phyloP scores from a whole-genome alignment of 53 echinoderm and acorn worm species.

The Temnopleurus reevesii region DNA sequence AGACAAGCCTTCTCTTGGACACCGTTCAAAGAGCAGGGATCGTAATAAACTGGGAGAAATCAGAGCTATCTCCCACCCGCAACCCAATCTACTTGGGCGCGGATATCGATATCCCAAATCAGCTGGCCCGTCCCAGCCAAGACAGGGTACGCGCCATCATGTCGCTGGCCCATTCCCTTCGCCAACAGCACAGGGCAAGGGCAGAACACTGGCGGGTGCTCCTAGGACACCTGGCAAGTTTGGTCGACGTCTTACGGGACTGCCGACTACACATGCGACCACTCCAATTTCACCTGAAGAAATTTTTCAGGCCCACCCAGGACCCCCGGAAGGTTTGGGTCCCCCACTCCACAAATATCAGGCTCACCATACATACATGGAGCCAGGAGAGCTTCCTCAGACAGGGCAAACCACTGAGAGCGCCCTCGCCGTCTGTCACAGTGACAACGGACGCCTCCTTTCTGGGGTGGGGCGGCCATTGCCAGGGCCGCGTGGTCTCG shows the following conservation, averaged over 20 bases:
- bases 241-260: conserved; percentile 5
- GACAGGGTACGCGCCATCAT: not conserved
- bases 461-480: conserved; percentile 38
- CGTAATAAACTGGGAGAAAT: conserved; percentile 38
- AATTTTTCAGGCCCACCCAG: not conserved
- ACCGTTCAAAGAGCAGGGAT: not conserved
- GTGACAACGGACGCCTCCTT: conserved; percentile 52
- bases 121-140: not conserved
- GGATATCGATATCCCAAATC: not conserved
- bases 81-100: not conserved
- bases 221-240: conserved; percentile 46
- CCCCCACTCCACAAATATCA: not conserved
- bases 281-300: conserved; percentile 32
- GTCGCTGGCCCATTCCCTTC: not conserved
- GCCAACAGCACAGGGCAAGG: not conserved
- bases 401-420: not conserved
- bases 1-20: not conserved
- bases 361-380: conserved; percentile 2
- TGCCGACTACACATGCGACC: conserved; percentile 55
- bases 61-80: not conserved
- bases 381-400: not conserved
- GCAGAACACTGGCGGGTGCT: not conserved
- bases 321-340: not conserved
- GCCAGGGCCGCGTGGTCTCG: not conserved
- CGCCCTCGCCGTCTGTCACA: not conserved